Percentiles rank a stretch among this genome's conserved stretches.
Evolutionary conservation across 2,797 vertebrate genomes (phyloP).

Genomic region (Pantherophis alleghaniensis): DNA sequence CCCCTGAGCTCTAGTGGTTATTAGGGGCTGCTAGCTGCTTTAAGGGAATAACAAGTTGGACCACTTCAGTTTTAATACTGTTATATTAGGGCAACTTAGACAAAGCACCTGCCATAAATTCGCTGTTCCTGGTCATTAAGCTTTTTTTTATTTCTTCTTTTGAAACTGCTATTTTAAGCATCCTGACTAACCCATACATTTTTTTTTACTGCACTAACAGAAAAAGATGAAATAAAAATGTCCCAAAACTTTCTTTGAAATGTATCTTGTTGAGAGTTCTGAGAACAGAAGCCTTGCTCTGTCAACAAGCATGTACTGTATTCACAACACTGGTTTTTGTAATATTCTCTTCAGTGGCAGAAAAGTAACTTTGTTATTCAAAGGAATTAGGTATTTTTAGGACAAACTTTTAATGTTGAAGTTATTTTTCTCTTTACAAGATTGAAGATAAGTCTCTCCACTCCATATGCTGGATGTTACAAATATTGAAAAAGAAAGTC

Average conservation of each 20-base stretch:
- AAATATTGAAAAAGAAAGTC: no score
- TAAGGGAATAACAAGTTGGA: no score
- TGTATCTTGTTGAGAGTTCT: slow-evolving; percentile 49
- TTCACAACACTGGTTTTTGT: slow-evolving; percentile 20
- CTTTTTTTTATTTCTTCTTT: neutral
- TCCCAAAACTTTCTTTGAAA: slow-evolving; percentile 50
- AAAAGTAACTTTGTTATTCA: slow-evolving; percentile 6
- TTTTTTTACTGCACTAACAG: neutral
- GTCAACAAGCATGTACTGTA: neutral
- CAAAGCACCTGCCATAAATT: neutral
- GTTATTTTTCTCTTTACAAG: neutral
- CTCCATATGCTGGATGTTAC: neutral
- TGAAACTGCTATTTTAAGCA: slow-evolving; percentile 8
- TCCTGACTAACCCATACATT: neutral
- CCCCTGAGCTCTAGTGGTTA: no score
- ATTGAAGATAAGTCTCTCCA: neutral
- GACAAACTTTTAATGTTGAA: neutral
- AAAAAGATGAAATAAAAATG: slow-evolving; percentile 5
- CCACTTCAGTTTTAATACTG: no score
- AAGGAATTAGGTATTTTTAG: neutral
- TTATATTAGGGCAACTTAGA: no score
- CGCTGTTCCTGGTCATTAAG: neutral
- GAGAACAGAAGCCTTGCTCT: neutral
- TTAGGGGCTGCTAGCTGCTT: no score
- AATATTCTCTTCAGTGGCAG: neutral